Conservation (phyloP, 2,888 invertebrate genomes). For the Cremastobaeus sp. region DNA sequence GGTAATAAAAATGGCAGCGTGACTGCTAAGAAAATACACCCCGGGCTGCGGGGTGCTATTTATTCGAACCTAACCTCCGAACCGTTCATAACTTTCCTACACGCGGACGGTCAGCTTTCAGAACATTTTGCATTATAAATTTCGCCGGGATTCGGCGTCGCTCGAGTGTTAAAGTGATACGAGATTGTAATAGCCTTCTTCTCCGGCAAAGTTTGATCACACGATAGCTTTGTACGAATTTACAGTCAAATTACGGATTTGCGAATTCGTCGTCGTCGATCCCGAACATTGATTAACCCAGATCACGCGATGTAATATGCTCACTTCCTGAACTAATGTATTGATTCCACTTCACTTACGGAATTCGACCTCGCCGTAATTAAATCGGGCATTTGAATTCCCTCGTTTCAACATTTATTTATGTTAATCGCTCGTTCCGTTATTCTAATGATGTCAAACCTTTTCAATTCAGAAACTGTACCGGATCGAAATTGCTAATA, state of each 20-base stretch:
- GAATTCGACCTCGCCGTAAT: conserved; percentile 35
- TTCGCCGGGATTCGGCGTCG: conserved; percentile 67
- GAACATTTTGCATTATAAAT: conserved; percentile 73
- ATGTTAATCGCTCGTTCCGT: no score
- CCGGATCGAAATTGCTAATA: no score
- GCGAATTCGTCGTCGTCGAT: conserved; percentile 11
- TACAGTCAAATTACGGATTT: conserved; percentile 38
- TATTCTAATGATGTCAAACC: no score
- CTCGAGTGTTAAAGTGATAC: conserved; percentile 73
- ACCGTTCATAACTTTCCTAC: conserved; percentile 40
- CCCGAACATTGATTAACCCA: conserved; percentile 47
- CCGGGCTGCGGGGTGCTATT: conserved; percentile 67
- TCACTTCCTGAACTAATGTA: conserved; percentile 48
- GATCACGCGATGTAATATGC: conserved; percentile 50
- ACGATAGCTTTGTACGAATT: conserved; percentile 33
- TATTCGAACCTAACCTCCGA: conserved; percentile 66
- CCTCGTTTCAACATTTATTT: conserved; percentile 43
- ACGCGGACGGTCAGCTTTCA: conserved; percentile 61
- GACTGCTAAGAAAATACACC: conserved; percentile 54
- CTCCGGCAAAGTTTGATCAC: conserved; percentile 32
- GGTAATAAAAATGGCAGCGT: conserved; percentile 47
- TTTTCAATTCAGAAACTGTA: no score
- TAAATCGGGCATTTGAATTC: conserved; percentile 42
- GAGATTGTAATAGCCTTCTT: conserved; percentile 54
- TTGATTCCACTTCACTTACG: conserved; percentile 48